Percentiles rank a stretch among this genome's conserved stretches.
Evolutionary conservation across 2,113 vertebrate species (phyloP).

Genomic region (Gasterosteus nipponicus): DNA sequence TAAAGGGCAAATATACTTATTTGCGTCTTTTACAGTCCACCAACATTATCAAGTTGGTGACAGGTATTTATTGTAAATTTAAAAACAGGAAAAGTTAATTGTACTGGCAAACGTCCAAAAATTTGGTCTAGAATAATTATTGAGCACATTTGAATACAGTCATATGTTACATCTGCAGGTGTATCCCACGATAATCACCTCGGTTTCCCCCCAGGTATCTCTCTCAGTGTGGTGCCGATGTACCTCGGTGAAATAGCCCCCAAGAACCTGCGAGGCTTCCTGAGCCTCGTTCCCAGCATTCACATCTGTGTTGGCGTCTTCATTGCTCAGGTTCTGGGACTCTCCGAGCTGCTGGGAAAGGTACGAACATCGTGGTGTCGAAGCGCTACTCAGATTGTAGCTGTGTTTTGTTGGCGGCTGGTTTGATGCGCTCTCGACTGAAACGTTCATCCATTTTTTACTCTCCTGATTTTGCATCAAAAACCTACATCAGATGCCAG

Average conservation of each 20-base stretch:
- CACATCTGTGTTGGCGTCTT: slow-evolving; percentile 93
- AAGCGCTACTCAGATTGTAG: not conserved
- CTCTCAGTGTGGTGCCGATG: slow-evolving; percentile 91
- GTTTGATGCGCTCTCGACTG: not conserved
- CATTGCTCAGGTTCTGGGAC: slow-evolving; percentile 87
- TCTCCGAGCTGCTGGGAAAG: slow-evolving; percentile 87
- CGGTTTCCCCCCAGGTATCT: slow-evolving; percentile 81
- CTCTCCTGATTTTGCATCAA: not conserved
- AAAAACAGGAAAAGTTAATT: not conserved
- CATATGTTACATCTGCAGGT: not conserved
- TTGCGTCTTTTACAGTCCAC: not conserved
- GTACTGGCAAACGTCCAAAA: not conserved
- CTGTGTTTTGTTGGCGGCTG: not conserved
- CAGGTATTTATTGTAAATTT: not conserved
- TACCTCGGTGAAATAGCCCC: slow-evolving; percentile 91
- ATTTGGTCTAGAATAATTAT: not conserved
- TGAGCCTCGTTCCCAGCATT: slow-evolving; percentile 88
- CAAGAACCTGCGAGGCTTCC: slow-evolving; percentile 87
- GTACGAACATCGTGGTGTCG: slow-evolving; percentile 41
- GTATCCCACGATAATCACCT: not conserved
- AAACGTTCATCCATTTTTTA: not conserved
- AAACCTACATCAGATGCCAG: not conserved
- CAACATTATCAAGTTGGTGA: not conserved
- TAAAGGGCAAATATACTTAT: not conserved
- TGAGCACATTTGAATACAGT: not conserved